phyloP scores from a whole-genome alignment of 1,140 invertebrate genomes.

The Drosophila aff. region DNA sequence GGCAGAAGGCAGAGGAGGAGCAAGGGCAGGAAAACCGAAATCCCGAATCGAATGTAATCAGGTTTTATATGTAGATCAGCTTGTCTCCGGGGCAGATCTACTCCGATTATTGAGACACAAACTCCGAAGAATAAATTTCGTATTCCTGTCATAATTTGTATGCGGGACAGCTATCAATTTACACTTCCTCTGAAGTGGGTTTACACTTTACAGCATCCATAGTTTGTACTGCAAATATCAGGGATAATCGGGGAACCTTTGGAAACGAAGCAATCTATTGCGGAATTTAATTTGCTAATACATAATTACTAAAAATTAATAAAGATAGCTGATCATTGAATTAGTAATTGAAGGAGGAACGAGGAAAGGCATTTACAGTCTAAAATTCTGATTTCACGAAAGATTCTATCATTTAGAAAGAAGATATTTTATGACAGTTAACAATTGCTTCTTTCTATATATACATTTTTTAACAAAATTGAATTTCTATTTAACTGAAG shows the following conservation, averaged over 20 bases:
- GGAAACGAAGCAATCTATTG: too few species aligned
- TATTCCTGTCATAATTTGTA: constrained; percentile 39
- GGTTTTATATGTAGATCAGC: constrained; percentile 48
- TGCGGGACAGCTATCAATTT: constrained; percentile 37
- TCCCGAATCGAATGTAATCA: constrained; percentile 37
- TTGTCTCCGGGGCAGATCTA: constrained; percentile 10
- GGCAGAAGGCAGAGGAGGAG: constrained; percentile 3
- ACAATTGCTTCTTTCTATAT: too few species aligned
- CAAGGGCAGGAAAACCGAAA: constrained; percentile 7
- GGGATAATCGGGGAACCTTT: not conserved
- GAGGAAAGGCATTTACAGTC: too few species aligned
- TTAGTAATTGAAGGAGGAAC: not conserved
- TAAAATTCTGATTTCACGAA: too few species aligned
- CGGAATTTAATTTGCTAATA: too few species aligned
- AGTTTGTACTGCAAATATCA: not conserved
- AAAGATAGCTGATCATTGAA: not conserved
- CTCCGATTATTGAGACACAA: constrained; percentile 26
- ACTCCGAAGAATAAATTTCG: not conserved
- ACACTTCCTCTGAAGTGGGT: not conserved
- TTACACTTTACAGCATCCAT: not conserved
- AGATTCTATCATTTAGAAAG: too few species aligned
- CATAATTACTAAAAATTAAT: too few species aligned
- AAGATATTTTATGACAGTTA: too few species aligned
- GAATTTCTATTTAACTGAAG: not conserved
- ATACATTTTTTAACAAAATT: not conserved